Percentiles rank a stretch among this genome's conserved stretches.
These are phyloP conservation scores for Muscicapa striata DNA, from an alignment of 2,797 vertebrate genomes.

Conservation along the genomic window DNA sequence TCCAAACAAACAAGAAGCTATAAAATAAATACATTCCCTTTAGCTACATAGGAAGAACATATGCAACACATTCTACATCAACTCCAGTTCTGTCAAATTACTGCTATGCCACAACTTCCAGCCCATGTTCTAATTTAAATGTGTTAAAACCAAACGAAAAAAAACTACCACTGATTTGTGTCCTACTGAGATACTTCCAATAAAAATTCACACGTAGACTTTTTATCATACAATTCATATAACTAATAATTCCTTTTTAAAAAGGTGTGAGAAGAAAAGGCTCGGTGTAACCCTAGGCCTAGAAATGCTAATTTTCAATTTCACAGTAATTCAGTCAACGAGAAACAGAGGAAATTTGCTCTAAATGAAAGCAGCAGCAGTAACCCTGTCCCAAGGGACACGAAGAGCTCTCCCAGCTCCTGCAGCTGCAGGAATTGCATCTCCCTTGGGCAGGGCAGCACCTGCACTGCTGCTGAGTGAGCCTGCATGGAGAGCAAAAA, in stretches of 20 bases:
- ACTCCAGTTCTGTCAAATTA: neutral
- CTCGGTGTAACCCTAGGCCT: neutral
- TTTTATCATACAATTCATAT: neutral
- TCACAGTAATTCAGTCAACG: neutral
- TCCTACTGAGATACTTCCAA: neutral
- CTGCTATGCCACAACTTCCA: neutral
- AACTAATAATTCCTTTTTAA: neutral
- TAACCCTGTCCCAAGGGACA: neutral
- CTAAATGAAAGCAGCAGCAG: neutral
- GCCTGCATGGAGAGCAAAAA: accelerated
- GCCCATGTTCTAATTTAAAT: neutral
- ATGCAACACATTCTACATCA: neutral
- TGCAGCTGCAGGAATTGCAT: accelerated
- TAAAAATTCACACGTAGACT: neutral
- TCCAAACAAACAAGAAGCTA: neutral
- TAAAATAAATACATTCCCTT: neutral
- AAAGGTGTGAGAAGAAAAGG: neutral
- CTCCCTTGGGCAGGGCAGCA: accelerated
- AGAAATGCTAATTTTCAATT: neutral
- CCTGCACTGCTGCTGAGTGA: neutral
- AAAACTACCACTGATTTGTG: neutral
- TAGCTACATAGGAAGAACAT: neutral
- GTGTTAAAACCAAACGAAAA: neutral
- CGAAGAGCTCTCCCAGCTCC: accelerated
- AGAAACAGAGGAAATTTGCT: neutral